Evolutionary conservation across 1,140 invertebrate species (phyloP).

Genomic region (Caenorhabditis brenneri): DNA sequence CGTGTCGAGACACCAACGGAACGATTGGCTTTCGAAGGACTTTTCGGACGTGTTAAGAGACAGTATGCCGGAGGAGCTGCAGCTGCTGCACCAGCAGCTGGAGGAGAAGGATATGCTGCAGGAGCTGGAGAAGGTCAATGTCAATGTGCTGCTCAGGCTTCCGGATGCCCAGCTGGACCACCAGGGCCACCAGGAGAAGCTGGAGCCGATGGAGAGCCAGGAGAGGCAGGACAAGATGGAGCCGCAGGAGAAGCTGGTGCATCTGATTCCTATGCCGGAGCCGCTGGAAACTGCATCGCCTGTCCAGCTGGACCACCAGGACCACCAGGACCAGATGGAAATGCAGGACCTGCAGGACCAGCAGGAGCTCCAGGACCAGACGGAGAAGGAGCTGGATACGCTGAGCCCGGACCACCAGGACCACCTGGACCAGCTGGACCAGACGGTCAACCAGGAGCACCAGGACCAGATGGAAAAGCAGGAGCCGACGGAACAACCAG

Average conservation of each 20-base stretch:
- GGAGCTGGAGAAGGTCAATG: conserved; percentile 14
- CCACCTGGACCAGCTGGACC: conserved; percentile 46
- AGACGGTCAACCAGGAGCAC: conserved; percentile 41
- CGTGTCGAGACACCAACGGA: neutral
- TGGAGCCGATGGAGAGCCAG: conserved; percentile 40
- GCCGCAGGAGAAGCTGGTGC: conserved; percentile 3
- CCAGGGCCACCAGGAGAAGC: conserved; percentile 43
- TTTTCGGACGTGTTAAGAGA: conserved; percentile 26
- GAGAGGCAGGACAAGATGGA: conserved; percentile 26
- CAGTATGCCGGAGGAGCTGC: conserved; percentile 7
- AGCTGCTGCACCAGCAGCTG: neutral
- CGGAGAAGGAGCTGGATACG: conserved; percentile 17
- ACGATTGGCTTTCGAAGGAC: neutral
- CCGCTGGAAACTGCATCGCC: conserved; percentile 37
- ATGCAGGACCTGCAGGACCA: conserved; percentile 37
- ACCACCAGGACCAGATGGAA: conserved; percentile 49
- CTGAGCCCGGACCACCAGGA: conserved; percentile 45
- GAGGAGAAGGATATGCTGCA: conserved; percentile 9
- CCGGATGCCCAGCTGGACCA: conserved; percentile 42
- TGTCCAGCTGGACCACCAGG: conserved; percentile 50
- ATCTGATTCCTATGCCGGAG: neutral
- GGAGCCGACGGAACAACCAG: conserved; percentile 44
- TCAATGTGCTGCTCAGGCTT: conserved; percentile 46
- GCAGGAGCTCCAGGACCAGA: conserved; percentile 45
- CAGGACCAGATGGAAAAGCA: conserved; percentile 35